A percentile compares a stretch with the other conserved stretches of the same genome.
Conservation (phyloP, 2,797 vertebrate species). For the Sciurus vulgaris region DNA sequence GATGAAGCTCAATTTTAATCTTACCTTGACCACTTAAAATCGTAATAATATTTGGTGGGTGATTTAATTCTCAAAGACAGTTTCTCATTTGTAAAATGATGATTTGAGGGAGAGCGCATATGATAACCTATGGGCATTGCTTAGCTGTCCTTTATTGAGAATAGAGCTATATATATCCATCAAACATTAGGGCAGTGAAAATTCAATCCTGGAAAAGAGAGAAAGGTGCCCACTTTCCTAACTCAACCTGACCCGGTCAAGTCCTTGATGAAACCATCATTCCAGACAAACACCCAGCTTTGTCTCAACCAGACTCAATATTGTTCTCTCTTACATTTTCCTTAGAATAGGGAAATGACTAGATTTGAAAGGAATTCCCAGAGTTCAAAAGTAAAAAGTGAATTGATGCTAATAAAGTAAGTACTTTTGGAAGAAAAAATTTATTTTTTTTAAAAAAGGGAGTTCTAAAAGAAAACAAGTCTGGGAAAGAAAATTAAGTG, state of each 20-base stretch:
- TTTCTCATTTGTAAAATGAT: neutral
- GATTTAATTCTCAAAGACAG: neutral
- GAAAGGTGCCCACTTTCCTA: neutral
- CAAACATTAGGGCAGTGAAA: neutral
- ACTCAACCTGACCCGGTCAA: neutral
- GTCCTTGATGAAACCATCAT: neutral
- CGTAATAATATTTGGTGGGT: neutral
- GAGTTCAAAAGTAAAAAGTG: neutral
- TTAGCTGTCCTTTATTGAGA: neutral
- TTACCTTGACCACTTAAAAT: neutral
- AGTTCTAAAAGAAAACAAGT: conserved; percentile 19
- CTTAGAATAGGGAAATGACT: neutral
- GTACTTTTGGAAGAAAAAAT: neutral
- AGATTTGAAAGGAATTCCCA: neutral
- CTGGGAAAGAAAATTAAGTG: neutral
- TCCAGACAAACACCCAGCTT: neutral
- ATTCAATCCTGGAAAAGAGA: neutral
- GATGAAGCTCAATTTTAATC: neutral
- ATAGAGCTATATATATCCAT: neutral
- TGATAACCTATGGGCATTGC: too few relatives aligned
- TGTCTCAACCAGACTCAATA: neutral
- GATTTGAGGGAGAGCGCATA: neutral
- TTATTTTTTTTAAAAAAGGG: neutral
- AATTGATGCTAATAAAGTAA: neutral
- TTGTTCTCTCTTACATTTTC: neutral